Percentiles rank a stretch among this genome's conserved stretches.
Evolutionary conservation across 2,888 invertebrate genomes (phyloP).

Genomic region (Brenthis hecate): DNA sequence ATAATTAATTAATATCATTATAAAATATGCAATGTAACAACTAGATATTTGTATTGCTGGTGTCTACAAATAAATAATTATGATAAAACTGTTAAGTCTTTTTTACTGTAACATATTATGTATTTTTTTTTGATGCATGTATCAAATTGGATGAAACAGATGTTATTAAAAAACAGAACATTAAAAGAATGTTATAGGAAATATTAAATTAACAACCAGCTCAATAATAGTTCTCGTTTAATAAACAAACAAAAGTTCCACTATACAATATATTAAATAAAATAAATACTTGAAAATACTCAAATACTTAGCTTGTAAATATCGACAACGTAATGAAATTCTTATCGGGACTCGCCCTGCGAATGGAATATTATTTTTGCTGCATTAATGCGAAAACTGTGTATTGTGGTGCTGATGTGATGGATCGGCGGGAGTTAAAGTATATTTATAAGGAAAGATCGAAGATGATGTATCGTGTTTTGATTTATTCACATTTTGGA

Average conservation of each 20-base stretch:
- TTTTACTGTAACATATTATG: too few relatives aligned
- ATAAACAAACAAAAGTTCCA: too few relatives aligned
- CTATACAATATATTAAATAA: too few relatives aligned
- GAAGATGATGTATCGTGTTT: constrained; percentile 60
- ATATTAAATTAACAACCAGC: too few relatives aligned
- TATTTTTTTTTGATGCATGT: too few relatives aligned
- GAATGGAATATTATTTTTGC: constrained; percentile 57
- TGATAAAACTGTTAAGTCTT: too few relatives aligned
- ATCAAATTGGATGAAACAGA: too few relatives aligned
- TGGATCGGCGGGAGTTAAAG: constrained; percentile 56
- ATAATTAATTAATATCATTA: too few relatives aligned
- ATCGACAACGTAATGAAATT: constrained; percentile 54
- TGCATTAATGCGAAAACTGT: constrained; percentile 68
- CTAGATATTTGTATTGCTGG: too few relatives aligned
- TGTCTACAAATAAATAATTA: too few relatives aligned
- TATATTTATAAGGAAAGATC: constrained; percentile 57
- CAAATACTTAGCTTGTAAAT: constrained; percentile 20
- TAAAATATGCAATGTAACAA: too few relatives aligned
- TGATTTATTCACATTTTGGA: constrained; percentile 30
- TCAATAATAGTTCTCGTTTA: too few relatives aligned
- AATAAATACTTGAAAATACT: neutral
- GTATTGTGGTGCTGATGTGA: constrained; percentile 63
- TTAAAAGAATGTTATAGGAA: neutral
- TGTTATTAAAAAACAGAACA: neutral
- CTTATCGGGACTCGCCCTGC: constrained; percentile 49